Evolutionary conservation across 2,113 vertebrate genomes (phyloP).

Genomic region (Mystacornis crossleyi): DNA sequence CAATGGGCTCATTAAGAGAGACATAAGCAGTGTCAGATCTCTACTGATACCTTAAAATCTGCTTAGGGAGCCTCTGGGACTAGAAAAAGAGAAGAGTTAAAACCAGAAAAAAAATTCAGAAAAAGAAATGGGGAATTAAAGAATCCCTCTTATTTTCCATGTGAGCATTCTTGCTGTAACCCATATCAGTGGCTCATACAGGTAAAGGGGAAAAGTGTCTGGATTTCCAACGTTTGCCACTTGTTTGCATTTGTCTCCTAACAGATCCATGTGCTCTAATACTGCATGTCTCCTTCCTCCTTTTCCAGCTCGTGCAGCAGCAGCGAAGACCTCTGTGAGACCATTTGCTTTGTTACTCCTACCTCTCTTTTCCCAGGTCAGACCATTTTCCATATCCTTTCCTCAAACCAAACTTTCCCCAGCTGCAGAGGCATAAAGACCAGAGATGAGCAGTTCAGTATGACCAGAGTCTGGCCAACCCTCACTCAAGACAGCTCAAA

Average conservation of each 20-base stretch:
- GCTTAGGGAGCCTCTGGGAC: background rate
- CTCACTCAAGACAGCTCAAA: background rate
- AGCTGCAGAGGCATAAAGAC: background rate
- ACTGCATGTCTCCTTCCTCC: background rate
- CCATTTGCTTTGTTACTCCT: background rate
- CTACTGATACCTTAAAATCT: conserved; percentile 11
- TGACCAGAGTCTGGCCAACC: background rate
- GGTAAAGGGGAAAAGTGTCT: background rate
- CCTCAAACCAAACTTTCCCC: background rate
- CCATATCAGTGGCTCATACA: accelerated
- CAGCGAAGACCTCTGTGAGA: background rate
- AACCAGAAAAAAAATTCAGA: background rate
- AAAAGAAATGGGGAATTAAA: background rate
- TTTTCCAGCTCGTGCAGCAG: background rate
- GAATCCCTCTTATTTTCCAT: background rate
- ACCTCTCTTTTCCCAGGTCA: background rate
- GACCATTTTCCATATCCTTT: background rate
- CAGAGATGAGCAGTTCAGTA: background rate
- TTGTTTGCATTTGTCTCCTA: background rate
- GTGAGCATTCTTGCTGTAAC: background rate
- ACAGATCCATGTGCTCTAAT: background rate
- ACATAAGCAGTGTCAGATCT: background rate
- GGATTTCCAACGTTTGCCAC: background rate
- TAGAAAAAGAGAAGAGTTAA: background rate
- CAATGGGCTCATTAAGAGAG: conserved; percentile 1